phyloP scores from a whole-genome alignment of 2,113 vertebrate species.

The Lipophrys pholis region DNA sequence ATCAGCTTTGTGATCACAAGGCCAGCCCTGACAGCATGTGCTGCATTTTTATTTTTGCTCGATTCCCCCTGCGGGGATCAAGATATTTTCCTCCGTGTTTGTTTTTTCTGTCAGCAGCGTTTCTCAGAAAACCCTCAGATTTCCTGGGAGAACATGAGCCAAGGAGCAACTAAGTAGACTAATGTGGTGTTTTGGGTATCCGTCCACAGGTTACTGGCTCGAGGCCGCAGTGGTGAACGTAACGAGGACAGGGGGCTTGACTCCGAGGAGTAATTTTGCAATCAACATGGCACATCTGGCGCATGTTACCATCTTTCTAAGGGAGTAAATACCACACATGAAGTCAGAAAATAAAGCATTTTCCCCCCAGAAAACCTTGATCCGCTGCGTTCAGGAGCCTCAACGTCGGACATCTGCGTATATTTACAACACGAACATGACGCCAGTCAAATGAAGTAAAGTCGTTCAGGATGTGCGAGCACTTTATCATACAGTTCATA shows the following conservation, averaged over 20 bases:
- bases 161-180: neutral
- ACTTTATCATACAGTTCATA: no score
- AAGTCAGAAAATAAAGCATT: no score
- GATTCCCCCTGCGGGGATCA: neutral
- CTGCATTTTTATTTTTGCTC: constrained; percentile 20
- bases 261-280: neutral
- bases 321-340: no score
- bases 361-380: no score
- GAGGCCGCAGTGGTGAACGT: neutral
- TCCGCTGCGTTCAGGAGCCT: no score
- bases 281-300: neutral
- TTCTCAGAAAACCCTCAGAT: neutral
- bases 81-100: constrained; percentile 15
- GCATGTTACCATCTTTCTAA: no score
- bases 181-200: neutral
- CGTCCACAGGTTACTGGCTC: neutral
- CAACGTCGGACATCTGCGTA: no score
- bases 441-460: no score
- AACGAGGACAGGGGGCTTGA: neutral
- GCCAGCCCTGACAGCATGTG: constrained; percentile 20
- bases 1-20: constrained; percentile 32
- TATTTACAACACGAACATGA: no score
- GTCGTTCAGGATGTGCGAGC: no score
- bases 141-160: neutral
- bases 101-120: constrained; percentile 3